Conservation (phyloP, 2,797 vertebrate species). For the Rachycentron canadum region DNA sequence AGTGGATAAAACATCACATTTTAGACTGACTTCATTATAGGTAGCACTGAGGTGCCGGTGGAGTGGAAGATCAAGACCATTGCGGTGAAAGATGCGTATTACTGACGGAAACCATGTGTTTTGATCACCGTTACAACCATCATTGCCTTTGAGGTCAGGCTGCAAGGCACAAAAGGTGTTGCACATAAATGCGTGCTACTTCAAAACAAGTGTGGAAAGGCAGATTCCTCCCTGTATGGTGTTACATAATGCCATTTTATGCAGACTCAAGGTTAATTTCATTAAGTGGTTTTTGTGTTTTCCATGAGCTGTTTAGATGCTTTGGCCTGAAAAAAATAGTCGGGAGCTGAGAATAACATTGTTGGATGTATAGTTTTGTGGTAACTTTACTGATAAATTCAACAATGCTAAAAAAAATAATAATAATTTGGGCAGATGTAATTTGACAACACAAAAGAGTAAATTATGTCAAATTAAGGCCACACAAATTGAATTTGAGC, state of each 20-base stretch:
- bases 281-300: conserved; percentile 12
- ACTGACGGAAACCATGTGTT: conserved; percentile 52
- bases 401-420: not conserved
- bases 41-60: conserved; percentile 51
- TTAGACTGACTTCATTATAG: conserved; percentile 45
- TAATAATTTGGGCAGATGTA: not conserved
- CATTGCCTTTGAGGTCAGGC: conserved; percentile 27
- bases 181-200: conserved; percentile 27
- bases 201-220: not conserved
- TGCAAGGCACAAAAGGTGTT: conserved; percentile 33
- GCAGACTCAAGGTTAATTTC: conserved; percentile 15
- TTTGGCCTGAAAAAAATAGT: not conserved
- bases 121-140: conserved; percentile 5
- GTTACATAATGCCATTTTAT: conserved; percentile 55
- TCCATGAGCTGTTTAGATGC: not conserved
- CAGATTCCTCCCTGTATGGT: conserved; percentile 14
- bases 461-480: not conserved
- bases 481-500: too few relatives aligned
- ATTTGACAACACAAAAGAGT: not conserved
- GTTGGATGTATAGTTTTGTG: not conserved
- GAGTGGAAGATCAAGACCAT: conserved; percentile 47
- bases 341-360: conserved; percentile 15
- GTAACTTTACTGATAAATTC: not conserved
- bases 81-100: conserved; percentile 51
- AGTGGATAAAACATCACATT: conserved; percentile 37